Conservation (phyloP, 2,888 invertebrate species). For the Spisula subtruncata region DNA sequence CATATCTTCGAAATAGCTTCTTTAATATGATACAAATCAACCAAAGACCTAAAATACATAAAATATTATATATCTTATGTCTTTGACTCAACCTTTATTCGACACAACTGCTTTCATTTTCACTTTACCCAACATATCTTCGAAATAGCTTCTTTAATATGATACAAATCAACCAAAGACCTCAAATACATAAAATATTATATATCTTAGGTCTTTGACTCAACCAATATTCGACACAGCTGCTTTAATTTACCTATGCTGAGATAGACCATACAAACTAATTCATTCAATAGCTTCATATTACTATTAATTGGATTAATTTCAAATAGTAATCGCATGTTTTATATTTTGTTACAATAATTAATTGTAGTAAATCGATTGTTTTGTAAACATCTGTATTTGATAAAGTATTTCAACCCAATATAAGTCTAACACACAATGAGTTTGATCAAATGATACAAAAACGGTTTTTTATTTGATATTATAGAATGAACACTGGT, state of each 20-base stretch:
- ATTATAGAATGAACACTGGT: not conserved
- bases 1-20: not conserved
- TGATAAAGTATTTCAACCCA: not conserved
- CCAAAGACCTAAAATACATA: too few species aligned
- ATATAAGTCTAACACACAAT: not conserved
- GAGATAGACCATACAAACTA: not conserved
- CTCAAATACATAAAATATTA: too few species aligned
- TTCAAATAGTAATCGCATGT: not conserved
- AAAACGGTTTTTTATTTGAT: not conserved
- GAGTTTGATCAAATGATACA: not conserved
- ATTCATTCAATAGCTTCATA: conserved; percentile 5
- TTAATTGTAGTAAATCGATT: not conserved
- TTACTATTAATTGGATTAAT: conserved; percentile 26
- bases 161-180: too few species aligned
- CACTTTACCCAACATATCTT: not conserved
- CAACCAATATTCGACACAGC: not conserved
- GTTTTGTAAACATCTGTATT: conserved; percentile 16
- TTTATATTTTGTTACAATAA: not conserved
- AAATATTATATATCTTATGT: too few species aligned
- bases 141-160: not conserved
- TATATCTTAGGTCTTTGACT: not conserved
- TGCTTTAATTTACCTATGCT: not conserved
- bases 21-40: too few species aligned
- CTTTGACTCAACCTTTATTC: too few species aligned
- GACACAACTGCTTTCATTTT: not conserved